Evolutionary conservation across 2,797 vertebrate genomes (phyloP).

Genomic region (Cyprinodon diabolis): DNA sequence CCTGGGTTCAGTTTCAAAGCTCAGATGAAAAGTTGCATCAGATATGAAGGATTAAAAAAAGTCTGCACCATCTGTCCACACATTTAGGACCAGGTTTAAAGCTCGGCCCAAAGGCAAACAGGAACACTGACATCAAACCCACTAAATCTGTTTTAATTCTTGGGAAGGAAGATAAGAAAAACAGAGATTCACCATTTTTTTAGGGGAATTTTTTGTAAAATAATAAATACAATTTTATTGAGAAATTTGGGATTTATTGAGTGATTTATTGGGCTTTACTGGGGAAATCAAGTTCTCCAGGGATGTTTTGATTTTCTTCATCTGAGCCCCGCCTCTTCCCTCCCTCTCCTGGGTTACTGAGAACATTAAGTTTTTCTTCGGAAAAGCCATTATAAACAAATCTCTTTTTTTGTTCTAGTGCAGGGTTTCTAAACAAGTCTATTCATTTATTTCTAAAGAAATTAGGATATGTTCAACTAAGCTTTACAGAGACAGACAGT

Average conservation of each 20-base stretch:
- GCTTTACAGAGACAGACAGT: too few species aligned
- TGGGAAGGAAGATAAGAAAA: not conserved
- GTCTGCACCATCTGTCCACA: slow-evolving; percentile 5
- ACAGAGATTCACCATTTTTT: not conserved
- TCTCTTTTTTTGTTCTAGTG: too few species aligned
- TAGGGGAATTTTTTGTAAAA: not conserved
- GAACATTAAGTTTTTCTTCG: not conserved
- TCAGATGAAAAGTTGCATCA: slow-evolving; percentile 66
- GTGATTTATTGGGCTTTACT: not conserved
- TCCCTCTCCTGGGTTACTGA: not conserved
- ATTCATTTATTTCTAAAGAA: too few species aligned
- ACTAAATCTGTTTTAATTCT: not conserved
- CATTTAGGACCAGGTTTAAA: not conserved
- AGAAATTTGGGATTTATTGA: not conserved
- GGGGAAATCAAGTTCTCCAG: not conserved
- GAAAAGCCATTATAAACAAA: not conserved
- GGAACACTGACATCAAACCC: not conserved
- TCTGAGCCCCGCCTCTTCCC: too few species aligned
- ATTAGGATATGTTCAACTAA: too few species aligned
- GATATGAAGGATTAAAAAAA: slow-evolving; percentile 22
- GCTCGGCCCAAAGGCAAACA: not conserved
- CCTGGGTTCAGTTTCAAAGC: slow-evolving; percentile 38
- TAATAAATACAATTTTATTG: not conserved
- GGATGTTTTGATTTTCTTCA: too few species aligned
- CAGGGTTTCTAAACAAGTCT: too few species aligned